These are phyloP conservation scores for Endomychus coccineus DNA, from an alignment of 2,888 invertebrate species.

Conservation along the genomic window DNA sequence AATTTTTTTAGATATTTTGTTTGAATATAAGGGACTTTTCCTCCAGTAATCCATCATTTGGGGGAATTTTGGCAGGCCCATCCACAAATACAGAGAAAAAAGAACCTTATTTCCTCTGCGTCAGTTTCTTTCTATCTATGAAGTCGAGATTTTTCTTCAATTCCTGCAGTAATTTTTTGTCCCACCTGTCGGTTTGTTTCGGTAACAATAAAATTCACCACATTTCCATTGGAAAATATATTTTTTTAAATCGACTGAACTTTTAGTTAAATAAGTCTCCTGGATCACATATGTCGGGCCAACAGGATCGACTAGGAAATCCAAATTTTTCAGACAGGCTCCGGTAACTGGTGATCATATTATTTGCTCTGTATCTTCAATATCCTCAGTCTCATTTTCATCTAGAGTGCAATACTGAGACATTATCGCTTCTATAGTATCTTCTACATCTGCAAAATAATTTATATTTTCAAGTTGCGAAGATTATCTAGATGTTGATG, in stretches of 20 bases:
- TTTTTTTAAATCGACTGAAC: not conserved
- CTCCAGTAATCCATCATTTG: constrained; percentile 11
- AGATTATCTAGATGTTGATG: not conserved
- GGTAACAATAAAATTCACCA: not conserved
- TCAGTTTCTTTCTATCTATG: constrained; percentile 13
- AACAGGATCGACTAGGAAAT: not conserved
- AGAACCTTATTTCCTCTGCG: constrained; percentile 1
- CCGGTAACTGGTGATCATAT: too few species aligned
- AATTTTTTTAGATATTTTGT: too few species aligned
- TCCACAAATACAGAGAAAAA: not conserved
- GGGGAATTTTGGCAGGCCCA: not conserved
- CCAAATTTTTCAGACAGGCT: not conserved
- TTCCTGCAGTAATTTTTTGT: not conserved
- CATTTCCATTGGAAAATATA: not conserved
- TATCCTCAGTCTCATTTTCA: not conserved
- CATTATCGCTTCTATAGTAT: not conserved
- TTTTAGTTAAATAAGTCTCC: too few species aligned
- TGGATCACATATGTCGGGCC: not conserved
- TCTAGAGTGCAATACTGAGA: not conserved
- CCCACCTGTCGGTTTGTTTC: not conserved
- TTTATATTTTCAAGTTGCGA: not conserved
- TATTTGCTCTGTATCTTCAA: too few species aligned
- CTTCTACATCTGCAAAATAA: not conserved
- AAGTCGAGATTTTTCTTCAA: constrained; percentile 8
- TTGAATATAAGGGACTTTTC: too few species aligned